Evolutionary conservation across 1,140 invertebrate genomes (phyloP), one percentile per base, ranked within the genome.

Genomic region (Drosophila kurseongensis): DNA sequence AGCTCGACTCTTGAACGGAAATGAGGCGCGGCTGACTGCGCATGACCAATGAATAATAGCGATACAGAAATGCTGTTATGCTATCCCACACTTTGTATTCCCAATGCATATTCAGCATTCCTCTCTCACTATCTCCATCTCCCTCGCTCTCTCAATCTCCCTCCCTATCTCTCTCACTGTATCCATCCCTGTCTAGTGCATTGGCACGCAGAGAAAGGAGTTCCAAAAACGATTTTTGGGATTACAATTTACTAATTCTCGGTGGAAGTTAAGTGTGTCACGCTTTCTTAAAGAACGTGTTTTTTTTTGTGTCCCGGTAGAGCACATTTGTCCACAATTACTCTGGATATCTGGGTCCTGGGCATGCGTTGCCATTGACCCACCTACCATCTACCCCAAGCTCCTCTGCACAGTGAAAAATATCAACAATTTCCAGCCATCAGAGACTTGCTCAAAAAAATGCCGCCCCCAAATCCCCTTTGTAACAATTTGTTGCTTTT

Each of bases 11-110:
- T 32, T 60, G 40, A 14, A 44, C 16, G 38, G 42, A 52, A 45
- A 63, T 56, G 51, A 57, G 79, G 68, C 59, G 59, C 44, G 75
- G 65, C 76, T 71, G 63, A 74, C 81, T 85, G 81, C 81, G 81
- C 81, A 85, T 85, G 81, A 77, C 81, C 72, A 75, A 14, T 59
- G 69, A 63, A 85, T 82, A 85, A 85, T 68, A 69, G 62, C 67
- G 81, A 80, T 80, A 80, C 81, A 83, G 69, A 83, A 83, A 83
- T 80, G 79, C 56, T 63, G 38, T 60, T 58, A 35, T 32, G 6
- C 29, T 32, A 32, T 65, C 41, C 61, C 59, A 61, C 61, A 61
- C 61, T 65, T 40, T 42, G 57, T 41, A 65, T 61, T 65, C 41
- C 56, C 56, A 42, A 65, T 65, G 61, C 61, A 65, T 65, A 65